Conservation (phyloP, 2,797 vertebrate species). For the Phrynocephalus vlangalii region DNA sequence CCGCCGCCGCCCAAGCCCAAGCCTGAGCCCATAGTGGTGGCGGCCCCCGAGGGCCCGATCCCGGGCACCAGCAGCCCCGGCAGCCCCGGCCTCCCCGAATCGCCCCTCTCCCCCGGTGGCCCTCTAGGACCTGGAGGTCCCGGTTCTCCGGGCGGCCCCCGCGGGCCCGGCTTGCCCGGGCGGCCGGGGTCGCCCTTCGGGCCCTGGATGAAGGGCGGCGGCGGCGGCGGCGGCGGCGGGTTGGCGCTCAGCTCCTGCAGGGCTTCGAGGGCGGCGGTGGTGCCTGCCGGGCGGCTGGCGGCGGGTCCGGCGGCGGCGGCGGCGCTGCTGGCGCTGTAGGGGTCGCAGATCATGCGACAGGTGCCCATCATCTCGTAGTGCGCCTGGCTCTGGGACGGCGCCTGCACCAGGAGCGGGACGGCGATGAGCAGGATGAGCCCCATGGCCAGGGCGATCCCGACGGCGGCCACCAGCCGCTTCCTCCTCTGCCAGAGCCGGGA, state of each 20-base stretch:
- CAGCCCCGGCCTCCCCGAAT: slow-evolving; percentile 78
- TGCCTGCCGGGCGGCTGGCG: slow-evolving; percentile 68
- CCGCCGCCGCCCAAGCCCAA: slow-evolving; percentile 65
- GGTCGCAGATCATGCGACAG: slow-evolving; percentile 96
- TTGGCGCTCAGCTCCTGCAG: slow-evolving; percentile 87
- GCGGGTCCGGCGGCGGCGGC: slow-evolving; percentile 27
- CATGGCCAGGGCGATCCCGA: slow-evolving; percentile 85
- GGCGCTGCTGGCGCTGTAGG: slow-evolving; percentile 78
- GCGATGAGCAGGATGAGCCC: slow-evolving; percentile 84
- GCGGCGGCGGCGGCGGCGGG: slow-evolving; percentile 85
- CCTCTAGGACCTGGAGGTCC: slow-evolving; percentile 90
- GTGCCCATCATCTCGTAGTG: slow-evolving; percentile 98
- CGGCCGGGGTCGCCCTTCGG: slow-evolving; percentile 89
- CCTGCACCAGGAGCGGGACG: slow-evolving; percentile 85
- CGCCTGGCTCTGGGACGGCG: slow-evolving; percentile 80
- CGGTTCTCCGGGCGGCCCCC: slow-evolving; percentile 87
- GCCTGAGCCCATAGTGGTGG: slow-evolving; percentile 70
- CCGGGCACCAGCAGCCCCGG: slow-evolving; percentile 76
- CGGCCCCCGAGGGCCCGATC: slow-evolving; percentile 62
- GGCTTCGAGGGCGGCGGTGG: slow-evolving; percentile 86
- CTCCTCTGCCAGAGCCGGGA: slow-evolving; percentile 84
- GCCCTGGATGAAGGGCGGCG: slow-evolving; percentile 88
- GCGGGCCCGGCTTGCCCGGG: slow-evolving; percentile 87
- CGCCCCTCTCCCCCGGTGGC: slow-evolving; percentile 86
- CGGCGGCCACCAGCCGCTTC: slow-evolving; percentile 83